phyloP scores from a whole-genome alignment of 2,888 invertebrate genomes.

The Keiferia lycopersicella region DNA sequence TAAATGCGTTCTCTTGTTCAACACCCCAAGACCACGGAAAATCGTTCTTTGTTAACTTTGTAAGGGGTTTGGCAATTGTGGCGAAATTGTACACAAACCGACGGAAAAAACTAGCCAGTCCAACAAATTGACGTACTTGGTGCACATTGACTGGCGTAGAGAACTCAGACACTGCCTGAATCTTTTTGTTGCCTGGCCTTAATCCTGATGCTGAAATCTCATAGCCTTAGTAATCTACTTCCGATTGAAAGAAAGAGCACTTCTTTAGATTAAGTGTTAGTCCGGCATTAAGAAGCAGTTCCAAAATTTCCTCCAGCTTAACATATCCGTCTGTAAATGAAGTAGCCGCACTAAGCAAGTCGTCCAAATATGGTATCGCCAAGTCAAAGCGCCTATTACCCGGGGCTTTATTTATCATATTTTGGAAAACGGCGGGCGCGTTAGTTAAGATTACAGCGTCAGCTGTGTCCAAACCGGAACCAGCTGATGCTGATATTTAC shows the following conservation, averaged over 20 bases:
- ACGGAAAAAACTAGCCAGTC: conserved; percentile 38
- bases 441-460: too few relatives aligned
- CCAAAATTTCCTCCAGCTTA: conserved; percentile 6
- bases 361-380: conserved; percentile 25
- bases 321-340: neutral
- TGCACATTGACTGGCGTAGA: conserved; percentile 35
- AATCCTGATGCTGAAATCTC: conserved; percentile 19
- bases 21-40: conserved; percentile 24
- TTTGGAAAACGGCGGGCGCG: conserved; percentile 43
- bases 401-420: conserved; percentile 34
- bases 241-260: conserved; percentile 13
- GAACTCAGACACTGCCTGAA: conserved; percentile 37
- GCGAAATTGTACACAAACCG: conserved; percentile 36
- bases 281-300: neutral
- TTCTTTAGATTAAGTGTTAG: conserved; percentile 22
- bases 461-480: too few relatives aligned
- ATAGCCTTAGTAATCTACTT: conserved; percentile 22
- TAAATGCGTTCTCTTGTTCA: conserved; percentile 25
- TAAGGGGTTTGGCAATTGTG: conserved; percentile 25
- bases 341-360: conserved; percentile 3
- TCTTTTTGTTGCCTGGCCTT: conserved; percentile 21
- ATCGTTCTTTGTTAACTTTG: conserved; percentile 24
- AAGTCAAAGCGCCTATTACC: conserved; percentile 18
- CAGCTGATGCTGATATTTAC: too few relatives aligned
- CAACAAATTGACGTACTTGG: conserved; percentile 42